phyloP scores from a whole-genome alignment of 2,888 invertebrate species.

The Serripes groenlandicus region DNA sequence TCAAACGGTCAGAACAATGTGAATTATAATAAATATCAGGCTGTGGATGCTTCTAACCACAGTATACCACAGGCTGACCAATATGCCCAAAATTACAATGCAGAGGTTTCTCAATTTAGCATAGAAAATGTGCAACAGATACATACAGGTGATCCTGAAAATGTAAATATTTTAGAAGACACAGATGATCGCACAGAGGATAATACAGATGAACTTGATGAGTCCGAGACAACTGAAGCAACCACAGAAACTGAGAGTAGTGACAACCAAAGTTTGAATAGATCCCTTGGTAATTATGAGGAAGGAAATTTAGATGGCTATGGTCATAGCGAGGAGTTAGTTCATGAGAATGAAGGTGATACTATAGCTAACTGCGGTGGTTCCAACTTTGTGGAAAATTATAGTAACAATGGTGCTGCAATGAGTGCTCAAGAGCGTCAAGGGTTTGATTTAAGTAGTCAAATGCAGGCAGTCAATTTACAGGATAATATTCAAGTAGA shows the following conservation, averaged over 20 bases:
- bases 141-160: neutral
- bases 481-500: conserved; percentile 13
- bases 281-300: conserved; percentile 46
- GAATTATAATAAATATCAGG: conserved; percentile 10
- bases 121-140: neutral
- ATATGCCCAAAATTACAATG: conserved; percentile 8
- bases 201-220: conserved; percentile 36
- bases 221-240: conserved; percentile 51
- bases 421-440: conserved; percentile 4
- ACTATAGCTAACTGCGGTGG: conserved; percentile 17
- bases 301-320: conserved; percentile 26
- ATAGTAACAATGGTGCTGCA: conserved; percentile 4
- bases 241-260: conserved; percentile 29
- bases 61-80: conserved; percentile 20
- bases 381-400: neutral
- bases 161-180: neutral
- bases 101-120: neutral
- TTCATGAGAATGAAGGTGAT: conserved; percentile 40
- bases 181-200: conserved; percentile 25
- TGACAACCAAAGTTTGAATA: conserved; percentile 48
- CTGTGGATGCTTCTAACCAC: conserved; percentile 9
- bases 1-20: conserved; percentile 19
- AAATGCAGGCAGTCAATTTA: conserved; percentile 26
- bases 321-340: conserved; percentile 39
- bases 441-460: conserved; percentile 17